Evolutionary conservation across 2,113 vertebrate species (phyloP).

Genomic region (Gobius niger): DNA sequence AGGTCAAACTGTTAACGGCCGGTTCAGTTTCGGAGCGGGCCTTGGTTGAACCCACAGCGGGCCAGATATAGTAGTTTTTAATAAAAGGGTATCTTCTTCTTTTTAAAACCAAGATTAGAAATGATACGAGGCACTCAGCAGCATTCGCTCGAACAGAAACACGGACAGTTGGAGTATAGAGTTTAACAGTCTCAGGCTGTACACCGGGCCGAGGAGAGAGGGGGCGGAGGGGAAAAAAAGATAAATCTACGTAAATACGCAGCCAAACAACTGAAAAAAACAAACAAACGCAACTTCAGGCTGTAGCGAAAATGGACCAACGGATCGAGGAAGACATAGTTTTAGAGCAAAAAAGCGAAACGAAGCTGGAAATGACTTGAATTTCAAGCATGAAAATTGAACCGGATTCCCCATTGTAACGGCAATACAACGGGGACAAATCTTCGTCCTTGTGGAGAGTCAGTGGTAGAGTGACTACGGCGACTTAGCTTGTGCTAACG

Average conservation of each 20-base stretch:
- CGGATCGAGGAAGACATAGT: background rate
- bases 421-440: too few species aligned
- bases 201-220: slow-evolving; percentile 5
- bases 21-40: background rate
- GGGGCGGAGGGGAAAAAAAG: background rate
- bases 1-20: background rate
- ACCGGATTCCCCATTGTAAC: too few species aligned
- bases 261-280: background rate
- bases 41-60: background rate
- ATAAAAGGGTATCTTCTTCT: background rate
- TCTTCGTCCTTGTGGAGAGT: too few species aligned
- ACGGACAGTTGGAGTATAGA: slow-evolving; percentile 7
- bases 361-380: too few species aligned
- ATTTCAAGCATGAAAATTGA: too few species aligned
- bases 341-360: too few species aligned
- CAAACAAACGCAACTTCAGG: background rate
- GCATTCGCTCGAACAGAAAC: slow-evolving; percentile 60
- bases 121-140: slow-evolving; percentile 78
- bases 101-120: slow-evolving; percentile 26
- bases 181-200: slow-evolving; percentile 12
- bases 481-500: too few species aligned
- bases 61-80: background rate
- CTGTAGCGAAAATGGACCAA: background rate
- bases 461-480: too few species aligned
- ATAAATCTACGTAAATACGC: background rate